Conservation (phyloP, 2,888 invertebrate genomes). For the Cacoxenus indagator region DNA sequence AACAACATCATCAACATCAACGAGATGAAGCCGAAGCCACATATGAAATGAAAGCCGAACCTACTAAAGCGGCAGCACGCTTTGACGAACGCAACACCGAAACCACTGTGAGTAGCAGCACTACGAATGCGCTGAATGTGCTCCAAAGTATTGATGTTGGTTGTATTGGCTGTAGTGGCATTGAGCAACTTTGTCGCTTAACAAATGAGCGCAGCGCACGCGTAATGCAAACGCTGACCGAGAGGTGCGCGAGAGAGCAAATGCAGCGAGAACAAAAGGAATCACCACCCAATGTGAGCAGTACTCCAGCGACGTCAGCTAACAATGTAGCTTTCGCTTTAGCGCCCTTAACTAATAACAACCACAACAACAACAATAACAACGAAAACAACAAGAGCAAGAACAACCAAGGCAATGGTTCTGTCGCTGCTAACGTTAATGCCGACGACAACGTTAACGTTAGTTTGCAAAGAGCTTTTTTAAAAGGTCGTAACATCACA, state of each 20-base stretch:
- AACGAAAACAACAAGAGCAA: not conserved
- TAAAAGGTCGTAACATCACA: not conserved
- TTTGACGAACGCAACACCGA: not conserved
- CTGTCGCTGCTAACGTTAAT: not conserved
- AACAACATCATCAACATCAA: too few relatives aligned
- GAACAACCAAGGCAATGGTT: not conserved
- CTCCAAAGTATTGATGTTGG: not conserved
- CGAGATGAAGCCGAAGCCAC: not conserved
- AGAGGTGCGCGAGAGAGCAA: not conserved
- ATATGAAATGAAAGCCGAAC: slow-evolving; percentile 28
- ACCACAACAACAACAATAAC: not conserved
- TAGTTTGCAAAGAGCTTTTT: not conserved
- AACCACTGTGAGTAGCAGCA: not conserved
- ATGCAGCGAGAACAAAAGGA: not conserved
- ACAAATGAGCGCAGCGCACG: slow-evolving; percentile 15
- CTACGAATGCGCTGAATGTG: slow-evolving; percentile 1
- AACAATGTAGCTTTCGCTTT: too few relatives aligned
- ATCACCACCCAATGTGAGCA: not conserved
- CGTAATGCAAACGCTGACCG: not conserved
- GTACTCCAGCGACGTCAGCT: too few relatives aligned
- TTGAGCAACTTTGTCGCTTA: not conserved
- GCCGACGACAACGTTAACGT: not conserved
- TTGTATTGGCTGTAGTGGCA: too few relatives aligned
- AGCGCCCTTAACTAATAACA: not conserved
- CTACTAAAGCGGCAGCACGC: not conserved